A percentile compares a stretch with the other conserved stretches of the same genome.
phyloP scores from a whole-genome alignment of 2,113 vertebrate genomes.

The Dermatemys mawii region DNA sequence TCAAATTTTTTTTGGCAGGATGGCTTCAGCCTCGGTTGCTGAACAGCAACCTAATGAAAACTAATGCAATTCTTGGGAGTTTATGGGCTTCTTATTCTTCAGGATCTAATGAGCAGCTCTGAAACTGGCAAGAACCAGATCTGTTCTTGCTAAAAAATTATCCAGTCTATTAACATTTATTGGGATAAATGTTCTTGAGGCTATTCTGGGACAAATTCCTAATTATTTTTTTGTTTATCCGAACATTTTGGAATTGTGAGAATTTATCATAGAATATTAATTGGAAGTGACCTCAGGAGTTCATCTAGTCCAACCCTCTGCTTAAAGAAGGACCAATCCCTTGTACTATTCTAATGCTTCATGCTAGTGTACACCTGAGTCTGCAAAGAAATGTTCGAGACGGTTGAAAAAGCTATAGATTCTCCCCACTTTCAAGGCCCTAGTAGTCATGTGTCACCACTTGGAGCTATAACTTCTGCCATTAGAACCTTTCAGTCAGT shows the following conservation, averaged over 20 bases:
- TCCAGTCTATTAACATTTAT: neutral
- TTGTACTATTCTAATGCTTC: neutral
- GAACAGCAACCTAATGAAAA: neutral
- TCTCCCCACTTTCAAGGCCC: neutral
- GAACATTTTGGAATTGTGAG: neutral
- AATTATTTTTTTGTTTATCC: neutral
- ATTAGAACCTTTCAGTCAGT: neutral
- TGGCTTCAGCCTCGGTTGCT: neutral
- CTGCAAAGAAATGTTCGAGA: neutral
- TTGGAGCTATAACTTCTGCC: accelerated
- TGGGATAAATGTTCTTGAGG: neutral
- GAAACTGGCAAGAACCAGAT: neutral
- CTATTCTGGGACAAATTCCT: neutral
- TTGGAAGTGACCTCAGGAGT: too few relatives aligned
- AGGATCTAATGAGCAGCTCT: neutral
- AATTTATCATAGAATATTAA: too few relatives aligned
- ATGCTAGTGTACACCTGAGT: neutral
- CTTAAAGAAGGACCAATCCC: too few relatives aligned
- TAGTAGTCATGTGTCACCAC: accelerated
- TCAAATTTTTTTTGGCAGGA: neutral
- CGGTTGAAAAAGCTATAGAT: neutral
- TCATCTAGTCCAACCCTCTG: too few relatives aligned
- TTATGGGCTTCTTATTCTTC: neutral
- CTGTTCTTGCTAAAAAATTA: neutral
- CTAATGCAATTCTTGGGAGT: neutral